Base-by-base conservation (phyloP, 2,113 vertebrate species). In the Saimiri boliviensis region DNA sequence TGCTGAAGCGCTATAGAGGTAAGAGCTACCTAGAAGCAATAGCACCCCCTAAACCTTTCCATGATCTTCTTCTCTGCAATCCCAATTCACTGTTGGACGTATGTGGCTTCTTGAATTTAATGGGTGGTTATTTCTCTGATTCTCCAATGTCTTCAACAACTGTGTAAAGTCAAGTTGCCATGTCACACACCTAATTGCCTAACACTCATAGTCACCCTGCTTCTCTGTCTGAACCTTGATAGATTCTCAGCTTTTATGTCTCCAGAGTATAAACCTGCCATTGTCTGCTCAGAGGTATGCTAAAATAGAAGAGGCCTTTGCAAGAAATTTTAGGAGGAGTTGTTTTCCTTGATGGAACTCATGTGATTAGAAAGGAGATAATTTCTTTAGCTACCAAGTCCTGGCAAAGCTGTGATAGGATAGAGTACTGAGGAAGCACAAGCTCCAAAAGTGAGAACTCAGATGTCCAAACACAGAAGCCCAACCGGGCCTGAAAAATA, bases 401-500 rank as follows among this genome's bases (percentile, higher is more conserved):
- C 17, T 47, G 3, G 42, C 30, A 30, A 35, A 45, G 32, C 71
- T 49, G 11, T 32, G 9, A 47, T 45, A 35, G 49, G 30, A 60
- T 25, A 87, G 20, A 70, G 3, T 17, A 19, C n/a, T 21, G 20
- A 91, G 60, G 77, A 94, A 68, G 7, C 32, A 84, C 8, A 47
- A 77, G 30, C 54, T 96, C 40, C 86, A 25, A 86, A 92, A 91
- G 76, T 47, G 32, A 91, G 37, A 71, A 47, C 25, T 83, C 20
- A 6, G 71, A 81, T 49, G 3, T 79, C 68, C 54, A 93, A 94
- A 94, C n/a, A 45, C 35, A 19, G 90, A 93, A 94, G 30, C 79
- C 35, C 95, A 97, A 85, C n/a, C 5, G 54, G 89, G 58, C n/a
- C 32, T 95, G 86, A 52, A 97, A 97, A 82, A 89, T 56, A 25